Conservation (phyloP, 2,888 invertebrate species). For the Noctua pronuba region DNA sequence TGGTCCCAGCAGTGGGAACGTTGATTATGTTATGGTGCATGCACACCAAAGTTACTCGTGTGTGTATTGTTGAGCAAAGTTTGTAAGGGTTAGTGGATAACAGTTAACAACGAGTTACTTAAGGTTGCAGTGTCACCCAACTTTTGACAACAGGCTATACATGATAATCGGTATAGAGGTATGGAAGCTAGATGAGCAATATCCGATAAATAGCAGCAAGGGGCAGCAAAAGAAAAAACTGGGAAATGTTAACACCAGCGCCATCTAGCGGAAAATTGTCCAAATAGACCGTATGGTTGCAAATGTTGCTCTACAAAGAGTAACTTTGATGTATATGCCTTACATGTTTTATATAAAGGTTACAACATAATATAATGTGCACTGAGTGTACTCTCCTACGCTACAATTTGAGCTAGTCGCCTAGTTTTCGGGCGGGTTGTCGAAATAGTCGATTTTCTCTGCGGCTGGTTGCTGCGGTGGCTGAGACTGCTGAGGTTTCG, state of each 20-base stretch:
- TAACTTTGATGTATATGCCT: not conserved
- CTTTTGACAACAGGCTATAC: not conserved
- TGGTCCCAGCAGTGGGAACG: not conserved
- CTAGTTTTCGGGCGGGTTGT: conserved; percentile 87
- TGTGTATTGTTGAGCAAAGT: not conserved
- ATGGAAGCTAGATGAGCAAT: not conserved
- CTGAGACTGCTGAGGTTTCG: conserved; percentile 65
- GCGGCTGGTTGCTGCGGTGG: conserved; percentile 57
- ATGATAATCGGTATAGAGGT: not conserved
- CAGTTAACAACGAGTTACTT: not conserved
- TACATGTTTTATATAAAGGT: conserved; percentile 39
- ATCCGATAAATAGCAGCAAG: not conserved
- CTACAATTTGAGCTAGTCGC: conserved; percentile 66
- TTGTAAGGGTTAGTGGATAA: not conserved
- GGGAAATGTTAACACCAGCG: not conserved
- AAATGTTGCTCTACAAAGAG: not conserved
- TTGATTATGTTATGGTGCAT: not conserved
- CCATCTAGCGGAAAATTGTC: not conserved
- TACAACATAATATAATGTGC: conserved; percentile 44
- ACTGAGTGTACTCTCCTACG: conserved; percentile 67
- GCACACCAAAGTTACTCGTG: not conserved
- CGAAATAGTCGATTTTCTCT: conserved; percentile 87
- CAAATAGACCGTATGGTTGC: not conserved
- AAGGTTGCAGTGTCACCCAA: not conserved
- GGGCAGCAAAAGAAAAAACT: not conserved